Conservation (phyloP, 2,888 invertebrate species). For the Hypsopygia costalis region DNA sequence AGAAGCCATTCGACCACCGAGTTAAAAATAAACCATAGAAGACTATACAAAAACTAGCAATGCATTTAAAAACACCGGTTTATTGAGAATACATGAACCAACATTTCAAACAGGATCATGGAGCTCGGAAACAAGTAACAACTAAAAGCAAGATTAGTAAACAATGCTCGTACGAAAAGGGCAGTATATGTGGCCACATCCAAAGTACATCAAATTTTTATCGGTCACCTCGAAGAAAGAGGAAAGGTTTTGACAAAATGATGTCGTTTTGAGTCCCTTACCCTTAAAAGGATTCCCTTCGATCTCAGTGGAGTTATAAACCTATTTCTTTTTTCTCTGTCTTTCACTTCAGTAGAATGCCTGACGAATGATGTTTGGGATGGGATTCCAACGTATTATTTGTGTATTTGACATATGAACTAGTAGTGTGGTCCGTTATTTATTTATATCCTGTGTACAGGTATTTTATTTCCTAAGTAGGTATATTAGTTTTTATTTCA, state of each 20-base stretch:
- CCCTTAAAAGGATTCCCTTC: slow-evolving; percentile 52
- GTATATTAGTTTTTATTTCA: too few species aligned
- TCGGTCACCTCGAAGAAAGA: slow-evolving; percentile 27
- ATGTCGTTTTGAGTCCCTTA: slow-evolving; percentile 31
- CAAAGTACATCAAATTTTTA: slow-evolving; percentile 47
- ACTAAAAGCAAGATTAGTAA: slow-evolving; percentile 29
- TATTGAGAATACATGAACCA: too few species aligned
- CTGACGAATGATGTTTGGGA: slow-evolving; percentile 31
- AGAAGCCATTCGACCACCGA: too few species aligned
- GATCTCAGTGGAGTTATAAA: slow-evolving; percentile 53
- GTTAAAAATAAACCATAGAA: too few species aligned
- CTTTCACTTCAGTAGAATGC: slow-evolving; percentile 37
- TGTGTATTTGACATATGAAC: neutral
- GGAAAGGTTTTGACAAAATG: slow-evolving; percentile 52
- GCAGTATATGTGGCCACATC: slow-evolving; percentile 27
- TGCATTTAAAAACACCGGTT: too few species aligned
- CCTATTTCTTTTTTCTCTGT: slow-evolving; percentile 54
- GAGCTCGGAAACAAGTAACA: neutral
- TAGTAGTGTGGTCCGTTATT: neutral
- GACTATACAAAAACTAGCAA: too few species aligned
- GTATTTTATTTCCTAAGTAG: too few species aligned
- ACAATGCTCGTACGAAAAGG: slow-evolving; percentile 38
- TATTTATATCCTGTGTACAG: neutral
- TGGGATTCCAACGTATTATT: slow-evolving; percentile 29
- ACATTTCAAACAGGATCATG: too few species aligned